Evolutionary conservation across 1,140 invertebrate genomes (phyloP), one percentile per base, ranked within the genome.

Genomic region (Aphaenogaster floridana): DNA sequence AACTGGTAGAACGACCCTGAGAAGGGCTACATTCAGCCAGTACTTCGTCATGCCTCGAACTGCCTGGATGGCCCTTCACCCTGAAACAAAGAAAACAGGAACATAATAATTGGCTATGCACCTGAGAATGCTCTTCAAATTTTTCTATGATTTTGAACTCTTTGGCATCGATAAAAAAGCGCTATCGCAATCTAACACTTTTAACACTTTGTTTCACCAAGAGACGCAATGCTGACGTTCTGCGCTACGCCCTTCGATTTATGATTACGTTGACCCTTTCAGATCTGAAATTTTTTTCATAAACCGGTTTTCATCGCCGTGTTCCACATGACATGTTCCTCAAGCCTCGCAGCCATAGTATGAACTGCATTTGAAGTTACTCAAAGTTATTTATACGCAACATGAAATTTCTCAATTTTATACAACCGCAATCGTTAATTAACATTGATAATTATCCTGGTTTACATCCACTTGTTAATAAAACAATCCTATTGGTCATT

Each of bases 11-110:
- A 94, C n/a, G 85, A 95, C 92, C 93, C 94, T 94, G 77, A 94
- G 48, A 59, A 95, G 89, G 76, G 92, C 90, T 11, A 94, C 92
- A 76, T 94, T 95, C 66, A 95, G 86, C 94, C 94, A 95, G 74
- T 94, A 95, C 13, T 90, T 93, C 39, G 91, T 90, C 95, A 95
- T 95, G 71, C 48, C 64, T 86, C 11, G 48, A 89, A 76, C 50
- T 66, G 59, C 34, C 57, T 34, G 87, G 39, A 85, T 84, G 88
- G 63, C 54, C 64, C 77, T 86, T 89, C 87, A 87, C 89, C 68
- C 90, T 91, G 85, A 87, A 91, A 91, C 85, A 91, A 48, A 86
- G 4, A 63, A 39, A 17, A 42, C 17, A 57, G 21, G 9, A 2
- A 66, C 17, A 11, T 66, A 13, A 74, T 54, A 36, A 81, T 52